These are phyloP conservation scores for Chaetodon auriga DNA, from an alignment of 2,113 vertebrate species.

Conservation along the genomic window DNA sequence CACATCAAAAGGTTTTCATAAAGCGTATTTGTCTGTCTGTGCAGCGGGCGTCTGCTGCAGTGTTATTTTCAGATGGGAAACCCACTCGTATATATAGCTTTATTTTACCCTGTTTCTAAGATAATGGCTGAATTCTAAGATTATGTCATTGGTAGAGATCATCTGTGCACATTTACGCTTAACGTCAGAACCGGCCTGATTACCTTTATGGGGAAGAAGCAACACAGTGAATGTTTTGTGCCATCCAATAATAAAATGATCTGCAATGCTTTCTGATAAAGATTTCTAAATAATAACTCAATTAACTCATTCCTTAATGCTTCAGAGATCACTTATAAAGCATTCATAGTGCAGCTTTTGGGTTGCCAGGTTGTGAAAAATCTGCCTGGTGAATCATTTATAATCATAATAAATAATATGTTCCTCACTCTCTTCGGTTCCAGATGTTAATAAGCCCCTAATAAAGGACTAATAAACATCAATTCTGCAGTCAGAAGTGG, in stretches of 20 bases:
- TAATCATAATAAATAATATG: background rate
- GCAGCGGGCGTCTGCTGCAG: background rate
- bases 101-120: conserved; percentile 34
- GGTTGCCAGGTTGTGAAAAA: conserved; percentile 7
- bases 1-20: conserved; percentile 68
- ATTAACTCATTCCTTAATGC: too few species aligned
- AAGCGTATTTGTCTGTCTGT: conserved; percentile 39
- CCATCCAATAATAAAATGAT: conserved; percentile 11
- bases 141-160: conserved; percentile 25
- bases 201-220: background rate
- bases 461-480: background rate
- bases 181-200: background rate
- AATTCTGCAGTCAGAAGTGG: background rate
- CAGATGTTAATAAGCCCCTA: background rate
- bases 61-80: conserved; percentile 45
- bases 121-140: background rate
- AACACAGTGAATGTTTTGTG: background rate
- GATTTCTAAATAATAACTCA: background rate
- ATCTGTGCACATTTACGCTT: conserved; percentile 20
- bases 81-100: conserved; percentile 22
- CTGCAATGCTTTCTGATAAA: background rate
- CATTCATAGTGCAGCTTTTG: background rate
- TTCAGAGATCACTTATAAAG: background rate
- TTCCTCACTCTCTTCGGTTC: background rate
- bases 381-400: background rate